Evolutionary conservation across 2,888 invertebrate species (phyloP), one percentile per base, ranked within the genome.

Genomic region (Tromatobia lineatoria): DNA sequence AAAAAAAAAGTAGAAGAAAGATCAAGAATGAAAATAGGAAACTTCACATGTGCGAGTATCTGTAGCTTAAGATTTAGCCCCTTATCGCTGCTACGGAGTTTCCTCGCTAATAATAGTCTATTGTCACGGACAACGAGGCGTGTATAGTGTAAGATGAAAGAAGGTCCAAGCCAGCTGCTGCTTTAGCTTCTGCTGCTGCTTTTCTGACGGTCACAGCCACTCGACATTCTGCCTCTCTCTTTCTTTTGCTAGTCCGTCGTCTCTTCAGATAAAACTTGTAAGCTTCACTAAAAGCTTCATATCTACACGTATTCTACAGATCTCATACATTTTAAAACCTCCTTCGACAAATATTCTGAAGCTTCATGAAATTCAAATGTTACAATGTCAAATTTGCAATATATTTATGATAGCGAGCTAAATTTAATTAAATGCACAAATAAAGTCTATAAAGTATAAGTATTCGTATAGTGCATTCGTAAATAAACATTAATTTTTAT

Each of bases 61-160:
- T 57, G 54, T 8, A 52, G 45, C 54, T 18, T 70, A 64, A 81
- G 64, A 81, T 81, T 71, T n/a, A 54, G 76, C 45, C 54, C 13
- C 47, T 76, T 76, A 81, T 81, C 81, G 45, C 42, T 34, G 34
- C 70, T 25, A 29, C 71, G 25, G 64, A 66, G 52, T 61, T 81
- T 81, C 70, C 70, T 70, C 64, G 76, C 64, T 81, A 70, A 81
- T 76, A 81, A 81, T 75, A 50, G 64, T 75, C 75, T 59, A 75
- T 81, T 81, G 81, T 81, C 76, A 64, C 75, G 69, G 70, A 81
- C 80, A 76, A 70, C 61, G 80, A 80, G 54, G 45, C 69, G 70
- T 50, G 64, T 70, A 64, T 50, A 38, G 69, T n/a, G 23, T 54
- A 54, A 75, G 76, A 81, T 81, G 81, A 81, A 81, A 76, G 76